These are phyloP conservation scores for Cebidichthys violaceus DNA, from an alignment of 2,113 vertebrate species.

Conservation along the genomic window DNA sequence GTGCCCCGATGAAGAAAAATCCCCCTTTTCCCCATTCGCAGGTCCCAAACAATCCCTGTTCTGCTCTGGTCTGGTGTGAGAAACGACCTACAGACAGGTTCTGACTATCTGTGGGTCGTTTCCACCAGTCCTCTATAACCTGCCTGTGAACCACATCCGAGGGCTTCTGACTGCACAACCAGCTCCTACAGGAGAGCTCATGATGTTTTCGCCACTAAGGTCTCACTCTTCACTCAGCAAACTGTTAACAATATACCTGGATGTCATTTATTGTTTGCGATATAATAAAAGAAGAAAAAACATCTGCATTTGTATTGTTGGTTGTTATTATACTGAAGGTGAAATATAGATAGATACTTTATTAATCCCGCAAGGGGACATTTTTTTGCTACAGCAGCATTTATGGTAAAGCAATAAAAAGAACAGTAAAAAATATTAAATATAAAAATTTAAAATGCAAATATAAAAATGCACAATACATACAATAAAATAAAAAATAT, in stretches of 20 bases:
- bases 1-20: slow-evolving; percentile 50
- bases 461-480: too few relatives aligned
- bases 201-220: slow-evolving; percentile 80
- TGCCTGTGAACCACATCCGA: slow-evolving; percentile 76
- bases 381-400: too few relatives aligned
- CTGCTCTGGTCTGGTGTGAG: slow-evolving; percentile 67
- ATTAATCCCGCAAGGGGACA: too few relatives aligned
- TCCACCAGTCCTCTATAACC: slow-evolving; percentile 69
- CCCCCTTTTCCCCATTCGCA: slow-evolving; percentile 68
- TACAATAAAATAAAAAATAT: too few relatives aligned
- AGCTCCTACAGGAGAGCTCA: slow-evolving; percentile 76
- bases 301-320: slow-evolving; percentile 37
- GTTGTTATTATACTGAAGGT: background rate
- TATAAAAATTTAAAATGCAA: too few relatives aligned
- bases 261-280: slow-evolving; percentile 87
- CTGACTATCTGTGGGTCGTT: slow-evolving; percentile 68
- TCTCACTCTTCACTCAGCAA: slow-evolving; percentile 84
- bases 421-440: too few relatives aligned
- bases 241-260: slow-evolving; percentile 88
- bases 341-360: too few relatives aligned
- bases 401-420: too few relatives aligned
- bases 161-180: slow-evolving; percentile 78
- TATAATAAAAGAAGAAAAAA: slow-evolving; percentile 83
- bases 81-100: slow-evolving; percentile 10
- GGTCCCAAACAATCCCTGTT: slow-evolving; percentile 82